These are phyloP conservation scores for Aplidium turbinatum DNA, from an alignment of 23 tunicate genomes.

Conservation along the genomic window DNA sequence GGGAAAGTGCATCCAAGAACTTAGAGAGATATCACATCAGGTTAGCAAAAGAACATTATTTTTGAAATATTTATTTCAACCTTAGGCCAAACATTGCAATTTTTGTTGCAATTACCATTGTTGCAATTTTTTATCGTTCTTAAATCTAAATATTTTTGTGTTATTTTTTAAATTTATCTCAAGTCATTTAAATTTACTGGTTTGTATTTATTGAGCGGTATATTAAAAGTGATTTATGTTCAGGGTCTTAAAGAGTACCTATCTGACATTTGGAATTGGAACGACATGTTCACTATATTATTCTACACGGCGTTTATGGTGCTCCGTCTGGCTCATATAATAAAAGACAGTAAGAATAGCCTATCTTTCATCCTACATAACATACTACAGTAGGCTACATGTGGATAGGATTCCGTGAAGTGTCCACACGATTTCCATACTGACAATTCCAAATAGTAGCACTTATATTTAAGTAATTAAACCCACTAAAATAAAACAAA, in stretches of 20 bases:
- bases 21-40: conserved; percentile 67
- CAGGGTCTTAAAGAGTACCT: conserved; percentile 81
- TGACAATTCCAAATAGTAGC: no score
- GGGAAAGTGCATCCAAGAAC: conserved; percentile 83
- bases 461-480: no score
- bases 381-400: no score
- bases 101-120: neutral
- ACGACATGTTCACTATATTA: conserved; percentile 80
- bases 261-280: conserved; percentile 89
- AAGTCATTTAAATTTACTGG: neutral
- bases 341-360: conserved; percentile 18
- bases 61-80: neutral
- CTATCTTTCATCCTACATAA: no score
- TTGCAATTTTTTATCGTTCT: no score
- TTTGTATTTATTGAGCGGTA: neutral
- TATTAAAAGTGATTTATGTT: neutral
- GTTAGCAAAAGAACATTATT: conserved; percentile 10
- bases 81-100: neutral
- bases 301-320: conserved; percentile 72
- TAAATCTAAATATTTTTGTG: neutral
- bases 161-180: conserved; percentile 12
- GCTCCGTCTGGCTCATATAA: conserved; percentile 49
- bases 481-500: no score
- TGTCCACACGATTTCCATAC: no score
- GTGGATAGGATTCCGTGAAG: no score